Base-by-base conservation (phyloP, 1,140 invertebrate genomes). In the Tetraneura akinire region DNA sequence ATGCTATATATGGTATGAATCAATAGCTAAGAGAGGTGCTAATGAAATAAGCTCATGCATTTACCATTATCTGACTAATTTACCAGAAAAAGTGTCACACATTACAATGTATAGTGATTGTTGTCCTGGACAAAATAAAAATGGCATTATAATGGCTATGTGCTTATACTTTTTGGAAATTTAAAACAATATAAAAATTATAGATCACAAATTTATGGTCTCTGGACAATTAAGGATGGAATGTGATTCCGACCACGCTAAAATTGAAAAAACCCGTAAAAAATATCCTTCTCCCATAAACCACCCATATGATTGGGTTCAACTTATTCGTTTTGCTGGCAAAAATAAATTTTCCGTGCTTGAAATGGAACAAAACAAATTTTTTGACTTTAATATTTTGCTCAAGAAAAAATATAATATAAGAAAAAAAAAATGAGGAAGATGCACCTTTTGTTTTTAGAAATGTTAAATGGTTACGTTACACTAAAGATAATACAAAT, bases 121-220 rank as follows among this genome's bases (percentile, higher is more conserved):
- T 16, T 85, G 83, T 80, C 81, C 62, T 29, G 82, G 82, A 14
- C 84, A 84, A 62, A 84, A 85, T 76, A 85, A 85, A 83, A 85
- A 84, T 81, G 60, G 82, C 9, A 82, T 84, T 42, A 64, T 85
- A 14, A 81, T 82, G 18, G 83, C 82, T 76, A 81, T 82, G 84
- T 73, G 37, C 26, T 16, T 73, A 42, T 21, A 42, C 16, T n/a
- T 49, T 16, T 26, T 73, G 14, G 37, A 73, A 73, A 49, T 21
- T 49, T 16, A 45, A 21, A 9, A 29, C 8, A 42, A 14, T 81
- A 81, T 82, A 32, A 37, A 83, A 81, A 80, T 42, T 13, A 80
- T 84, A 76, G 84, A 83, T 73, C 82, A 84, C 23, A 84, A 84
- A 81, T 84, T 83, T 83, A 83, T 84, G 73, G 80, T 84, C 68